Conservation (phyloP, 2,888 invertebrate genomes). For the Creontiades dilutus region DNA sequence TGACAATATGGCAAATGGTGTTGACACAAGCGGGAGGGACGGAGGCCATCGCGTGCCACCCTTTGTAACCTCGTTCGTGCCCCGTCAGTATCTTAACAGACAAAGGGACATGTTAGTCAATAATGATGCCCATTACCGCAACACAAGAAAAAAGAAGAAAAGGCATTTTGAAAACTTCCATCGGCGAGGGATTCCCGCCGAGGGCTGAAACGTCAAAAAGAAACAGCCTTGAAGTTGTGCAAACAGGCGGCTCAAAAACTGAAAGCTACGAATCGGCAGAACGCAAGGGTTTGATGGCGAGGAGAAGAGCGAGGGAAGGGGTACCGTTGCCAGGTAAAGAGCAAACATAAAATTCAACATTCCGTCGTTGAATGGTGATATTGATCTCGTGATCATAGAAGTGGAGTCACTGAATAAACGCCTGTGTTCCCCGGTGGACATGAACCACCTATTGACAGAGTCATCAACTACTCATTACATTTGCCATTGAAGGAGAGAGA, state of each 20-base stretch:
- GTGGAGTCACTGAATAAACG: no score
- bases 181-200: neutral
- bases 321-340: neutral
- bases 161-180: neutral
- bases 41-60: constrained; percentile 53
- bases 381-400: no score
- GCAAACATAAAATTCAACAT: constrained; percentile 41
- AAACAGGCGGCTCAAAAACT: constrained; percentile 41
- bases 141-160: constrained; percentile 38
- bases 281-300: neutral
- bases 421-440: no score
- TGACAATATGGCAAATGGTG: constrained; percentile 69
- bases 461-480: no score
- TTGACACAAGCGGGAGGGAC: constrained; percentile 61
- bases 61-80: constrained; percentile 42
- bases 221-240: constrained; percentile 52
- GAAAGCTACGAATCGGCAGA: neutral
- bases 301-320: neutral
- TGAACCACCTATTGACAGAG: no score
- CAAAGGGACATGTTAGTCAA: constrained; percentile 65
- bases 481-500: no score
- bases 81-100: constrained; percentile 34
- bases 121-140: constrained; percentile 66
- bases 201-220: neutral
- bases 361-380: neutral